A percentile compares a stretch with the other conserved stretches of the same genome.
These are phyloP conservation scores for Tamias sibiricus DNA, from an alignment of 2,113 vertebrate genomes.

Conservation along the genomic window DNA sequence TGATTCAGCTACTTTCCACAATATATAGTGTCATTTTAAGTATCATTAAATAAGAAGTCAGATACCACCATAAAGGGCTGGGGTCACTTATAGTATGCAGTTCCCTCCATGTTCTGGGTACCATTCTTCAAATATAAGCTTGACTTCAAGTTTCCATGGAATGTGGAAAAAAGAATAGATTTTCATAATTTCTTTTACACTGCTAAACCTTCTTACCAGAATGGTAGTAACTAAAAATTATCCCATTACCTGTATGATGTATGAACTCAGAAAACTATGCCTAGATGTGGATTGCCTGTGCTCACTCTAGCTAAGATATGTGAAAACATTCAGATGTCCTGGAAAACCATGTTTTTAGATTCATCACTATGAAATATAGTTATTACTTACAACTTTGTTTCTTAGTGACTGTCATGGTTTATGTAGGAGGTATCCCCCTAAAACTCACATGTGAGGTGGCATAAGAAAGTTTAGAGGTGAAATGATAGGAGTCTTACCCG, in stretches of 20 bases:
- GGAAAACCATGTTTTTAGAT: background rate
- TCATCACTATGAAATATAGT: background rate
- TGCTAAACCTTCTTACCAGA: background rate
- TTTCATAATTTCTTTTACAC: background rate
- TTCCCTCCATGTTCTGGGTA: background rate
- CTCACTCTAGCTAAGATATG: background rate
- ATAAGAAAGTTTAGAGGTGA: no score
- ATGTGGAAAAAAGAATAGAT: background rate
- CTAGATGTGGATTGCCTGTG: background rate
- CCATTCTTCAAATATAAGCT: background rate
- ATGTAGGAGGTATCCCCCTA: no score
- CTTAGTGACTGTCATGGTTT: background rate
- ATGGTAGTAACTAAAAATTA: background rate
- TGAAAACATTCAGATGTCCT: background rate
- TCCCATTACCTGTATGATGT: background rate
- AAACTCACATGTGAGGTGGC: no score
- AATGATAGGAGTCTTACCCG: no score
- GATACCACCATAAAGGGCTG: background rate
- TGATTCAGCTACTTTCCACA: background rate
- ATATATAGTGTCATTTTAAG: background rate
- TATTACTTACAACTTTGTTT: background rate
- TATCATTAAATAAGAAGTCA: background rate
- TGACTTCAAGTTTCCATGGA: background rate
- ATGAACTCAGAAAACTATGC: background rate
- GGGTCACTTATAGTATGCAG: background rate